Conservation (phyloP, 2,888 invertebrate species). For the Meteorus colon region DNA sequence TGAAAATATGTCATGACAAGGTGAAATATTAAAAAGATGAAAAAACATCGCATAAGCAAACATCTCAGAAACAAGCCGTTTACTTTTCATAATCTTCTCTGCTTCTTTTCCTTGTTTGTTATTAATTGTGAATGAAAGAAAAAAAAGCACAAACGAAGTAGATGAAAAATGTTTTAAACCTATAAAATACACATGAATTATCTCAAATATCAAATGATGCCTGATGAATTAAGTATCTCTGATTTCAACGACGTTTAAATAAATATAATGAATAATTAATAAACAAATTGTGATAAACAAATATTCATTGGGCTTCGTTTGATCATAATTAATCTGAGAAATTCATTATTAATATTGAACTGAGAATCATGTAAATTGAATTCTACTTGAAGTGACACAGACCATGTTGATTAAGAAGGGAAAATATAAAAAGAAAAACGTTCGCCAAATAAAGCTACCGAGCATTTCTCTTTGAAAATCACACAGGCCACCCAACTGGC, state of each 20-base stretch:
- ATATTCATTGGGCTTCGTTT: background rate
- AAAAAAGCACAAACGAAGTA: constrained; percentile 16
- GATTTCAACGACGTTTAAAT: background rate
- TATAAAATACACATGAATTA: constrained; percentile 10
- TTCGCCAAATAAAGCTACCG: constrained; percentile 41
- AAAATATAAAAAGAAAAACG: constrained; percentile 15
- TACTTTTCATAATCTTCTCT: constrained; percentile 44
- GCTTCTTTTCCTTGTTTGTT: background rate
- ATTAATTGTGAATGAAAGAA: background rate
- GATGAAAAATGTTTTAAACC: constrained; percentile 33
- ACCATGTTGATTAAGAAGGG: constrained; percentile 19
- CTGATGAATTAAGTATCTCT: background rate
- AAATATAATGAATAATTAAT: background rate
- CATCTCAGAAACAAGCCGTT: constrained; percentile 56
- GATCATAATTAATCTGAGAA: background rate
- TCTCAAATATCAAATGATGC: constrained; percentile 5
- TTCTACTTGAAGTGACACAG: background rate
- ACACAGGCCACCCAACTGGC: constrained; percentile 29
- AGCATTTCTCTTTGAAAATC: constrained; percentile 38
- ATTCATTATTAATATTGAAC: constrained; percentile 10
- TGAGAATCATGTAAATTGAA: background rate
- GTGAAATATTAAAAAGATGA: constrained; percentile 55
- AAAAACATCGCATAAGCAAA: constrained; percentile 70
- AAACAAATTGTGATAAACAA: background rate
- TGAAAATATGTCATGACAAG: constrained; percentile 62